A percentile compares a stretch with the other conserved stretches of the same genome.
Evolutionary conservation across 2,113 vertebrate genomes (phyloP).

Genomic region (western clawed frog (Xenopus tropicalis)): DNA sequence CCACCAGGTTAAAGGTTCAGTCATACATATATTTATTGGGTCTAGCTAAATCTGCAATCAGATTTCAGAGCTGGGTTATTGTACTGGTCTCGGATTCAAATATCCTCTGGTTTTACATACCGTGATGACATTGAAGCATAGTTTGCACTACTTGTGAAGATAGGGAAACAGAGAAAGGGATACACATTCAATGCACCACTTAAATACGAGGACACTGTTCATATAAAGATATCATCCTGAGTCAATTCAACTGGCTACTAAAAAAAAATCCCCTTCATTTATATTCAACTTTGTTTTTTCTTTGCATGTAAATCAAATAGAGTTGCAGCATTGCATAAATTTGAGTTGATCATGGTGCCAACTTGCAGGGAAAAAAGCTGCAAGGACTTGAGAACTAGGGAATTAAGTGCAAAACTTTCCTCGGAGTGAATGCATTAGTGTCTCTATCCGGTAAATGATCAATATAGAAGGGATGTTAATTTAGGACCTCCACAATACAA

Average conservation of each 20-base stretch:
- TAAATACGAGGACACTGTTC: neutral
- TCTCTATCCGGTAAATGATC: neutral
- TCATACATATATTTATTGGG: conserved; percentile 12
- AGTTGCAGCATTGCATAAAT: conserved; percentile 39
- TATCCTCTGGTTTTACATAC: neutral
- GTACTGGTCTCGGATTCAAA: neutral
- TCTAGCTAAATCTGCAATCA: neutral
- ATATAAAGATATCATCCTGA: conserved; percentile 29
- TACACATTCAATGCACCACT: conserved; percentile 16
- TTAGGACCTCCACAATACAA: too few relatives aligned
- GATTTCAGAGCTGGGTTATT: conserved; percentile 4
- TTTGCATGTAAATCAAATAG: conserved; percentile 14
- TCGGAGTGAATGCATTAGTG: neutral
- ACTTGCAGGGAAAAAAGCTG: neutral
- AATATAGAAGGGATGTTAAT: neutral
- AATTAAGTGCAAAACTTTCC: conserved; percentile 33
- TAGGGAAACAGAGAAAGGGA: neutral
- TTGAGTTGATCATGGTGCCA: conserved; percentile 6
- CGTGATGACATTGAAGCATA: neutral
- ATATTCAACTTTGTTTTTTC: neutral
- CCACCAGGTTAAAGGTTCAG: neutral
- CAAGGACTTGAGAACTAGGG: neutral
- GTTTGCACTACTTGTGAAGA: conserved; percentile 2
- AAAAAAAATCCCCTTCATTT: neutral
- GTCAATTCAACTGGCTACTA: conserved; percentile 7